Percentiles rank a stretch among this genome's conserved stretches.
phyloP scores from a whole-genome alignment of 2,113 vertebrate species.

The Coracopsis vasa region DNA sequence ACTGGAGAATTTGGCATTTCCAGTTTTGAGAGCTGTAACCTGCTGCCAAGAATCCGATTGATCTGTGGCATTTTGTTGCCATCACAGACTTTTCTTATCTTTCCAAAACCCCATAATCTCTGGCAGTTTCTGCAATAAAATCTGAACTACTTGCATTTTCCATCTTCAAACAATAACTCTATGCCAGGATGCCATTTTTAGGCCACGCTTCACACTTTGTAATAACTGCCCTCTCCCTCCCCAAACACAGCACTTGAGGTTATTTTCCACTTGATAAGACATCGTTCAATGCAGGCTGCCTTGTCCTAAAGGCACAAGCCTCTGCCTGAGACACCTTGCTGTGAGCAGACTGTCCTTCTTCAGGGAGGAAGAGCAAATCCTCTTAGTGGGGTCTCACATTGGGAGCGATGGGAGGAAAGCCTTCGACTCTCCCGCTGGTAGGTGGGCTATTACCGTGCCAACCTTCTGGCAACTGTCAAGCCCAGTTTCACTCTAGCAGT shows the following conservation, averaged over 20 bases:
- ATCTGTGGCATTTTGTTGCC: background rate
- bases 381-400: background rate
- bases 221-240: background rate
- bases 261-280: conserved; percentile 23
- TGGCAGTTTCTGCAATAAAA: conserved; percentile 26
- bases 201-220: conserved; percentile 51
- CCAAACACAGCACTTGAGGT: background rate
- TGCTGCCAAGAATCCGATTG: background rate
- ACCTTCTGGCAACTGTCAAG: conserved; percentile 75
- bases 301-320: background rate
- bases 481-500: conserved; percentile 69
- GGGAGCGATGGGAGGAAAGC: background rate
- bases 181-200: conserved; percentile 59
- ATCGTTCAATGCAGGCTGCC: background rate
- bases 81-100: background rate
- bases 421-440: background rate
- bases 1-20: background rate
- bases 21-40: background rate
- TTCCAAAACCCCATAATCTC: background rate
- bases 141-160: conserved; percentile 39
- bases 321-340: background rate
- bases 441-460: conserved; percentile 58
- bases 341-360: background rate
- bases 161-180: conserved; percentile 66
- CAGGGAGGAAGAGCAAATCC: background rate